A percentile compares a stretch with the other conserved stretches of the same genome.
phyloP scores from a whole-genome alignment of 2,888 invertebrate species.

The Mamestra brassicae region DNA sequence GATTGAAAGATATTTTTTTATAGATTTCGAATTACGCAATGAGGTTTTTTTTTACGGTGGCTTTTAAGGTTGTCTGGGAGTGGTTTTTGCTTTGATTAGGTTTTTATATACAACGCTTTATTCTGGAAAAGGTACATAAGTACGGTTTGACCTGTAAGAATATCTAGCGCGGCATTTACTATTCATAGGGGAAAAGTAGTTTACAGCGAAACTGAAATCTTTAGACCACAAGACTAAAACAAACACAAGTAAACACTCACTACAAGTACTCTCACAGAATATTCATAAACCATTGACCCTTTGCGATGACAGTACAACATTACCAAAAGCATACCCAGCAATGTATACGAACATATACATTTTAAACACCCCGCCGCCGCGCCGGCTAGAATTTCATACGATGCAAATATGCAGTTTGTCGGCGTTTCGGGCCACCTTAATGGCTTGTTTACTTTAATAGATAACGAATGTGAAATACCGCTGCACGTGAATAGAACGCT shows the following conservation, averaged over 20 bases:
- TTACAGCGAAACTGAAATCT: conserved; percentile 6
- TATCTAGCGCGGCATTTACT: conserved; percentile 18
- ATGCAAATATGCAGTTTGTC: conserved; percentile 56
- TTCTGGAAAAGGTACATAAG: conserved; percentile 5
- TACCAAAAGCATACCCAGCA: conserved; percentile 15
- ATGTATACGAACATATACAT: conserved; percentile 21
- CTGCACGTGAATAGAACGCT: conserved; percentile 18
- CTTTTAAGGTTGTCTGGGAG: conserved; percentile 24
- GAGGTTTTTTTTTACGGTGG: conserved; percentile 45
- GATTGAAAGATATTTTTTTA: conserved; percentile 66
- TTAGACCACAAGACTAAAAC: conserved; percentile 2
- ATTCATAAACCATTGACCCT: conserved; percentile 27
- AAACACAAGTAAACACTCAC: conserved; percentile 4
- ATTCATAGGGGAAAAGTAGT: conserved; percentile 28
- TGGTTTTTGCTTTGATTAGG: conserved; percentile 23
- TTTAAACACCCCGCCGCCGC: neutral
- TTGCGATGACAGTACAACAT: neutral
- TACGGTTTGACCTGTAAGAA: conserved; percentile 11
- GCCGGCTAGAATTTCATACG: conserved; percentile 34
- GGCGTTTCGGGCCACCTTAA: conserved; percentile 45
- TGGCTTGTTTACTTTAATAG: conserved; percentile 45
- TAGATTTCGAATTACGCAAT: conserved; percentile 58
- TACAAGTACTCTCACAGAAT: conserved; percentile 7
- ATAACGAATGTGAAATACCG: conserved; percentile 42
- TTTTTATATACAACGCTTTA: conserved; percentile 13